These are phyloP conservation scores for Eupithecia exiguata DNA, from an alignment of 2,888 invertebrate species.

Conservation along the genomic window DNA sequence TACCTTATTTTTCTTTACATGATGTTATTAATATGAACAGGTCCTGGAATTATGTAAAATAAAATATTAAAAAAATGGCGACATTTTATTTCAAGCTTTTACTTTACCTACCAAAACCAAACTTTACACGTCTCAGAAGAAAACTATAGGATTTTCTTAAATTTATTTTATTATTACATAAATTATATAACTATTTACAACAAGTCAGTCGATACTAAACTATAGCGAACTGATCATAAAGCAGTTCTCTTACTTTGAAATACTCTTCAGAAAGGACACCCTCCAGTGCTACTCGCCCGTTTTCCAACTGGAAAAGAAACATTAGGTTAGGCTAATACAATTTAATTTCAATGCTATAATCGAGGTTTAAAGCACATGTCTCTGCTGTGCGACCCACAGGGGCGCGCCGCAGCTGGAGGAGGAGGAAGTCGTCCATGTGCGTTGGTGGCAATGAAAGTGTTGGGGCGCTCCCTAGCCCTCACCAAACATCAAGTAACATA, in stretches of 20 bases:
- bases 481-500: neutral
- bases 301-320: slow-evolving; percentile 88
- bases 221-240: slow-evolving; percentile 99
- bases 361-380: neutral
- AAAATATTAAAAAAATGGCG: slow-evolving; percentile 67
- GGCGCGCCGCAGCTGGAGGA: too few relatives aligned
- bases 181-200: slow-evolving; percentile 27
- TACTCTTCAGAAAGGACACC: slow-evolving; percentile 97
- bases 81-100: slow-evolving; percentile 44
- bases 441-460: neutral
- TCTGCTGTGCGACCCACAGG: too few relatives aligned
- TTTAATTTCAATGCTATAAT: neutral
- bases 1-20: slow-evolving; percentile 76
- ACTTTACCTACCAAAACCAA: neutral
- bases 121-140: neutral
- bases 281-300: slow-evolving; percentile 96
- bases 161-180: slow-evolving; percentile 10
- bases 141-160: neutral
- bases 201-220: slow-evolving; percentile 80
- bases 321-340: neutral
- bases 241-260: slow-evolving; percentile 94
- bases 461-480: neutral
- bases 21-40: slow-evolving; percentile 74
- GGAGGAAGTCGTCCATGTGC: neutral
- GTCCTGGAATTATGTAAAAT: slow-evolving; percentile 73